phyloP scores from a whole-genome alignment of 2,113 vertebrate genomes.

The Oreochromis aureus region DNA sequence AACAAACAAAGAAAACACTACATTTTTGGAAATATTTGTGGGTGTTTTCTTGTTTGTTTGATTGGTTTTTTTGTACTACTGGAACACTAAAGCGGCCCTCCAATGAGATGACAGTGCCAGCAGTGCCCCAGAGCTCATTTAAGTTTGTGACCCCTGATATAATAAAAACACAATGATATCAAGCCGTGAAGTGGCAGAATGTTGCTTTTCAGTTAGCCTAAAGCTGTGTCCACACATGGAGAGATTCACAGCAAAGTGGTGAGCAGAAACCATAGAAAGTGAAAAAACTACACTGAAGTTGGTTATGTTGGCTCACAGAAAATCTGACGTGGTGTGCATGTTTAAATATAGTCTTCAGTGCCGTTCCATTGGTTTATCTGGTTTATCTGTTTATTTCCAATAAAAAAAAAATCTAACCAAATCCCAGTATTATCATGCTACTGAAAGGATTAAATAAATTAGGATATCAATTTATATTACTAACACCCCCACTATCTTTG shows the following conservation, averaged over 20 bases:
- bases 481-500: background rate
- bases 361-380: background rate
- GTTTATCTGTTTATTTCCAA: background rate
- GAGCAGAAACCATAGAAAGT: background rate
- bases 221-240: background rate
- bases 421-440: background rate
- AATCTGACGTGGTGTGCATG: background rate
- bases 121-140: background rate
- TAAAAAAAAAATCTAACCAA: background rate
- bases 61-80: too few species aligned
- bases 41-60: too few species aligned
- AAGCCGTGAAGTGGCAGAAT: background rate
- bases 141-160: background rate
- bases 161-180: background rate
- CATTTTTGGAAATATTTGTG: too few species aligned
- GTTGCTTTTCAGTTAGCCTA: background rate
- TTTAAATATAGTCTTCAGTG: background rate
- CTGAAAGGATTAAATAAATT: background rate
- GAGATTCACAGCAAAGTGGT: background rate
- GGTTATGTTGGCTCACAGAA: background rate
- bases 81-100: background rate
- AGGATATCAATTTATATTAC: background rate
- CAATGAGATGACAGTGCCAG: background rate
- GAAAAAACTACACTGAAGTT: background rate
- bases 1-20: too few species aligned